phyloP scores from a whole-genome alignment of 2,888 invertebrate genomes.

The Rhynchonema sp. region DNA sequence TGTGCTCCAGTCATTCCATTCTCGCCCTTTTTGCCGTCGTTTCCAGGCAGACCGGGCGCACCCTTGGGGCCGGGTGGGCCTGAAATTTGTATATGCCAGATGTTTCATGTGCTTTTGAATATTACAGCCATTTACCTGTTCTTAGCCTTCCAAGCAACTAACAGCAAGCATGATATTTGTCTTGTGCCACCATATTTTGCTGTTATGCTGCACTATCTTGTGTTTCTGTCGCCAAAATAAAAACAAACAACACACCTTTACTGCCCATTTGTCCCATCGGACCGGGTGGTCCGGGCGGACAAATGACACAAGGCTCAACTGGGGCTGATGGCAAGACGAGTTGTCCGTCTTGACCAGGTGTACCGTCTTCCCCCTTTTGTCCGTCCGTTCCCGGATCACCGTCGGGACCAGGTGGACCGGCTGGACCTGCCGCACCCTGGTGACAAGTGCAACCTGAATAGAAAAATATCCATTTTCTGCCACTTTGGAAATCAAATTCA shows the following conservation, averaged over 20 bases:
- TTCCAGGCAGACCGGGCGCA: conserved; percentile 22
- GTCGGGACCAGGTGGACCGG: background rate
- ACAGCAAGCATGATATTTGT: too few species aligned
- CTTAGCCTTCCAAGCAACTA: too few species aligned
- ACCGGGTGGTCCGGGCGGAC: conserved; percentile 21
- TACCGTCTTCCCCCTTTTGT: background rate
- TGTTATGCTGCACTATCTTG: too few species aligned
- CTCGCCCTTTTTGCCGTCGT: conserved; percentile 16
- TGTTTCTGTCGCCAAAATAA: too few species aligned
- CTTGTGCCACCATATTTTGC: too few species aligned
- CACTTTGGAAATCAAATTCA: too few species aligned
- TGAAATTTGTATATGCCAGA: too few species aligned
- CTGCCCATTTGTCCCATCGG: conserved; percentile 11
- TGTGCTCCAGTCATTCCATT: conserved; percentile 3
- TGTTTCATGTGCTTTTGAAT: too few species aligned
- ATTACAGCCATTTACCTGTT: too few species aligned
- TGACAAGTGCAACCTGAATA: background rate
- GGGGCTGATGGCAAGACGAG: conserved; percentile 9
- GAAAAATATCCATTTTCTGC: too few species aligned
- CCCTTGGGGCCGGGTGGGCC: conserved; percentile 15
- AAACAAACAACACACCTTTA: too few species aligned
- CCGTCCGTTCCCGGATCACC: conserved; percentile 13
- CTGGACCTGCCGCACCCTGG: background rate
- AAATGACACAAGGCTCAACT: conserved; percentile 15
- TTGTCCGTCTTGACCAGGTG: conserved; percentile 8